These are phyloP conservation scores for Ceramica pisi DNA, from an alignment of 2,888 invertebrate genomes.

Conservation along the genomic window DNA sequence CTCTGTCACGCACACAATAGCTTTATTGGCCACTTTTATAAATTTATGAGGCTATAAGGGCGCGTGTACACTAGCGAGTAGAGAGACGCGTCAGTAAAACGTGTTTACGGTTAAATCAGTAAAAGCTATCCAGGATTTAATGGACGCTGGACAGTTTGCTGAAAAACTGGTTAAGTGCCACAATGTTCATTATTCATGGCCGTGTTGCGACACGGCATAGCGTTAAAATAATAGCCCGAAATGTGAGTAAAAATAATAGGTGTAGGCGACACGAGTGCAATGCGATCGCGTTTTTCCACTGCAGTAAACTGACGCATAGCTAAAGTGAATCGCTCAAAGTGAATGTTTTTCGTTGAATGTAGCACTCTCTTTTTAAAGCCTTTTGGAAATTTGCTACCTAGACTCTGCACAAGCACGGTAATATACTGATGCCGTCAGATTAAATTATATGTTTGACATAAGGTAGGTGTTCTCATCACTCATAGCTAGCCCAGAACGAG, in stretches of 20 bases:
- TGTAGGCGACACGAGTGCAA: neutral
- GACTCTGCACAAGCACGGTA: neutral
- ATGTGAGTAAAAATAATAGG: neutral
- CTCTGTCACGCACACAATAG: constrained; percentile 53
- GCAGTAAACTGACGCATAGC: neutral
- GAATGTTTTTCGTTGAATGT: neutral
- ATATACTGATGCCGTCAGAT: neutral
- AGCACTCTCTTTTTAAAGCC: neutral
- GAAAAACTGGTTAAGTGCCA: constrained; percentile 30
- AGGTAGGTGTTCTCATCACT: neutral
- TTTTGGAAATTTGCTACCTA: neutral
- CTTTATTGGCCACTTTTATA: constrained; percentile 54
- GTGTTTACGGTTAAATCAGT: constrained; percentile 42
- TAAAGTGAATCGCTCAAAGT: constrained; percentile 3
- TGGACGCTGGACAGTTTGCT: constrained; percentile 25
- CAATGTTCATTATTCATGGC: constrained; percentile 35
- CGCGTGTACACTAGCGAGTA: constrained; percentile 32
- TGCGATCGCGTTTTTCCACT: neutral
- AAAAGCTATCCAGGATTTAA: constrained; percentile 38
- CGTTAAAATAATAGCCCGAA: constrained; percentile 19
- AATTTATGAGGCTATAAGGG: constrained; percentile 48
- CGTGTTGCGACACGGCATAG: constrained; percentile 15
- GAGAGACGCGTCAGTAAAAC: constrained; percentile 25
- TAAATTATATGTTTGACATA: neutral
- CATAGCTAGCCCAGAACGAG: no score